Evolutionary conservation across 2,888 invertebrate species (phyloP), one percentile per base, ranked within the genome.

Genomic region (Melinaea marsaeus): DNA sequence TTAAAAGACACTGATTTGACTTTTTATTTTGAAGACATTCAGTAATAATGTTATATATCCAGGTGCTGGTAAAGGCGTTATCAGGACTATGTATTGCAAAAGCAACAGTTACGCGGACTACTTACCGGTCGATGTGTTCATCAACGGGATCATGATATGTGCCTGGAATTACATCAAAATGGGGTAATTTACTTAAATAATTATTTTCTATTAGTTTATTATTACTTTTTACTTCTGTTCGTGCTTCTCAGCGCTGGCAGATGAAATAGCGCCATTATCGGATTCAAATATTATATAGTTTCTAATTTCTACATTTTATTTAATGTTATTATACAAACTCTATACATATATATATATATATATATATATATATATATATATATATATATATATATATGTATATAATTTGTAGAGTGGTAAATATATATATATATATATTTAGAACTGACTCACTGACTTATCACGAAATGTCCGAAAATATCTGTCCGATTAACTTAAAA

Each of bases 51-150:
- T 22, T 22, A 22, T 22, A 22, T 45, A 35, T 60, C 78, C 73
- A 90, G 91, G 94, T 4, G 96, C 96, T 6, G 96, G 97, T 9
- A 97, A 97, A 79, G 98, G 98, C 0, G 95, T 98, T 0, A 92
- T 98, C 66, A 91, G 97, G n/a, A 94, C 96, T 0, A 96, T 98
- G 96, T 95, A 95, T 79, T 96, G 96, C 75, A 94, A 95, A 70
- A 92, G 94, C 5, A 92, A 93, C 67, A 93, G 94, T 35, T 95
- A 95, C 72, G 96, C 96, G 0, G 96, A 96, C 80, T 95, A 93
- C 70, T 77, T 96, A 32, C 96, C 96, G 0, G 96, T 96, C 0
- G 96, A 96, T 75, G 92, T 96, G 2, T 95, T 95, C 13, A 95
- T 95, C 13, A 98, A 96, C 79, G 95, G 94, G 5, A 93, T 95